Conservation (phyloP, 1,140 invertebrate genomes). For the Anadara kagoshimensis region DNA sequence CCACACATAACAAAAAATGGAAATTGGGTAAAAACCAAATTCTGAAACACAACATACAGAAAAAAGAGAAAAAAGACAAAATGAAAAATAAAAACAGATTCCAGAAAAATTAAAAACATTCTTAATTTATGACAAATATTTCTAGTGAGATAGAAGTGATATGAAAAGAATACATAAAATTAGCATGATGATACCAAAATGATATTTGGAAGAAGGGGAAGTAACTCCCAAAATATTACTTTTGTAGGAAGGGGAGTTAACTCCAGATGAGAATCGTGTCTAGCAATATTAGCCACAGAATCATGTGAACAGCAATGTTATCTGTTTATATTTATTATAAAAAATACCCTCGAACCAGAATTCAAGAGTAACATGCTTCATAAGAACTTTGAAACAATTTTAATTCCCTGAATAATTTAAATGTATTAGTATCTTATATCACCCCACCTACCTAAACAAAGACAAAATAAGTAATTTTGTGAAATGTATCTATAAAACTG, state of each 20-base stretch:
- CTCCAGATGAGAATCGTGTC: neutral
- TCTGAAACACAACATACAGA: too few relatives aligned
- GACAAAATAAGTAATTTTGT: neutral
- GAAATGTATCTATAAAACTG: neutral
- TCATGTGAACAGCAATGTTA: neutral
- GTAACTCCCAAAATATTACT: neutral
- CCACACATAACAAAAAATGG: too few relatives aligned
- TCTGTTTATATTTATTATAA: neutral
- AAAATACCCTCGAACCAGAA: neutral
- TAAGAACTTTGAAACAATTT: neutral
- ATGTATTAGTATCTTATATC: neutral
- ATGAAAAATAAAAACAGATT: too few relatives aligned
- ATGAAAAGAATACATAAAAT: too few relatives aligned
- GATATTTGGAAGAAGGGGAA: conserved; percentile 6
- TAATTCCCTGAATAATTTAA: neutral
- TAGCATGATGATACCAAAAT: neutral
- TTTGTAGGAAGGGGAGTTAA: conserved; percentile 4
- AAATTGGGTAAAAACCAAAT: too few relatives aligned
- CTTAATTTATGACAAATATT: too few relatives aligned
- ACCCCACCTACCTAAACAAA: neutral
- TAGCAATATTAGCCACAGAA: neutral
- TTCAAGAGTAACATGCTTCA: neutral
- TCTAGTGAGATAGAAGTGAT: too few relatives aligned
- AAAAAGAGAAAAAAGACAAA: too few relatives aligned
- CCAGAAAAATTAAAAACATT: too few relatives aligned